Percentiles rank a stretch among this genome's conserved stretches.
phyloP scores from a whole-genome alignment of 2,113 vertebrate genomes.

The Ailurus styani region DNA sequence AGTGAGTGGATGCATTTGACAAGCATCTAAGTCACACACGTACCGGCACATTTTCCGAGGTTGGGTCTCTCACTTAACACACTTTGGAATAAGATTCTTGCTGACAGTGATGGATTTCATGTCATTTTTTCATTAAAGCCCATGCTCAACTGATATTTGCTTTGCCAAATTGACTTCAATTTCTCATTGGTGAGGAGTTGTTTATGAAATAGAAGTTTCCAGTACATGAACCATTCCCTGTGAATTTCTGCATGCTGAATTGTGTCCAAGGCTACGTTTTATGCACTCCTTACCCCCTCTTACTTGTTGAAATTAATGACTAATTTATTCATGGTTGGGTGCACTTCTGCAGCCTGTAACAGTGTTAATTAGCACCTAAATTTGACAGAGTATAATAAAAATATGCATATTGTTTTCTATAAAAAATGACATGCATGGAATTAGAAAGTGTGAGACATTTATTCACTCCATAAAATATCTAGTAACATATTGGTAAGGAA shows the following conservation, averaged over 20 bases:
- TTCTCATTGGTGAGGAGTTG: background rate
- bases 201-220: background rate
- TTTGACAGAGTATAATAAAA: background rate
- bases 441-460: background rate
- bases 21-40: background rate
- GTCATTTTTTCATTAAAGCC: background rate
- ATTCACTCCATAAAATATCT: background rate
- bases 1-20: background rate
- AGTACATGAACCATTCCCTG: background rate
- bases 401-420: background rate
- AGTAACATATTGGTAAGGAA: background rate
- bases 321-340: background rate
- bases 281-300: background rate
- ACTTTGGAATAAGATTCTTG: background rate
- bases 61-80: background rate
- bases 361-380: background rate
- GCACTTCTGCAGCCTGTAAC: background rate
- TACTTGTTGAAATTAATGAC: background rate
- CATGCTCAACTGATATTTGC: background rate
- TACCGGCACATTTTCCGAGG: background rate
- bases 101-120: background rate
- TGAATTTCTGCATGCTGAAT: background rate
- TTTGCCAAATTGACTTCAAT: background rate
- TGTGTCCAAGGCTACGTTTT: background rate
- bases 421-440: background rate